Evolutionary conservation across 2,888 invertebrate genomes (phyloP).

Genomic region (Eupithecia centaureata): DNA sequence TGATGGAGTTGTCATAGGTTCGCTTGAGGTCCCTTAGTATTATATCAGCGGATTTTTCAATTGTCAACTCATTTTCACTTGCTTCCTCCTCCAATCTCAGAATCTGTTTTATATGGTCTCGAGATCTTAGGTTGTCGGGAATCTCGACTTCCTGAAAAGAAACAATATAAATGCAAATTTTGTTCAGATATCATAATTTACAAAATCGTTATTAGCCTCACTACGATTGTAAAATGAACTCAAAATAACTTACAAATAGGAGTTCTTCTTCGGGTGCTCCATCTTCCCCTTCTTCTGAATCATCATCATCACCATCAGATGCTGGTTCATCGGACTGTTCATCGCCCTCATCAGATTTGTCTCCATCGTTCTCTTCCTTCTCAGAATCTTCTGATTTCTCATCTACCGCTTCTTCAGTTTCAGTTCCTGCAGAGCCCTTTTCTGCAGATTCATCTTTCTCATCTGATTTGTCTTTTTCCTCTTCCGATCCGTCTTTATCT

Average conservation of each 20-base stretch:
- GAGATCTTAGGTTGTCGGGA: conserved; percentile 89
- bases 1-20: conserved; percentile 93
- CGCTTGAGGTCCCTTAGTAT: conserved; percentile 93
- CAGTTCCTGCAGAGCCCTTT: conserved; percentile 46
- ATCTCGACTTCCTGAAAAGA: conserved; percentile 87
- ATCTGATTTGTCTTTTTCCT: conserved; percentile 42
- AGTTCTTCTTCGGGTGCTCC: conserved; percentile 87
- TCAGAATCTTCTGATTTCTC: conserved; percentile 51
- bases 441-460: conserved; percentile 43
- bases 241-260: conserved; percentile 76
- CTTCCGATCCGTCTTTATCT: conserved; percentile 55
- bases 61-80: conserved; percentile 87
- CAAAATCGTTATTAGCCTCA: background rate
- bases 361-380: conserved; percentile 46
- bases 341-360: conserved; percentile 54
- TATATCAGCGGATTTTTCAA: conserved; percentile 89
- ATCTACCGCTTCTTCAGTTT: conserved; percentile 49
- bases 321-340: conserved; percentile 56
- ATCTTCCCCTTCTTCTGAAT: conserved; percentile 40
- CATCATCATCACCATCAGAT: conserved; percentile 47
- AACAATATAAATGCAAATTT: background rate
- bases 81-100: conserved; percentile 91
- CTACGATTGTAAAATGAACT: background rate
- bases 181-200: background rate
- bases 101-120: conserved; percentile 91